Evolutionary conservation across 2,113 vertebrate genomes (phyloP), one percentile per base, ranked within the genome.

Genomic region (Cynoglossus semilaevis): DNA sequence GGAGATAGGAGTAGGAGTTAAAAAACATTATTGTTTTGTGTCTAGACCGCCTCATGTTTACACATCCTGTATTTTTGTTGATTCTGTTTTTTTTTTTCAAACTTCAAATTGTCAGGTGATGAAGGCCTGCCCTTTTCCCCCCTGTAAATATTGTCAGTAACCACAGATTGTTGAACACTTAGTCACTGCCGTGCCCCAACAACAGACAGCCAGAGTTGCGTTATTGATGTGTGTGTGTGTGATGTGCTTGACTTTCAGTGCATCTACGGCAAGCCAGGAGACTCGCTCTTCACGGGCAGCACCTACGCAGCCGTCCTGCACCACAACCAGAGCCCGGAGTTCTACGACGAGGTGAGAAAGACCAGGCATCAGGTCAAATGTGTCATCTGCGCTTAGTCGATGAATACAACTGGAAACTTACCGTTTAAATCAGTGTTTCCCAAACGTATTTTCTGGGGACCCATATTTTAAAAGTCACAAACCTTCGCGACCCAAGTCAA

Each of bases 251-350:
- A 55, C 65, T 89, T 91, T 42, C 88, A 99, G 97, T 98, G 95
- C 77, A 93, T 98, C 79, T 99, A 98, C 17, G 92, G 95, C 56
- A 99, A 98, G 68, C 94, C 95, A 0, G 94, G 94, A 19, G 92
- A 91, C 2, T 86, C 91, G 4, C 85, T 95, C 40, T 93, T 97
- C 86, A 93, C 90, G 44, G 85, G 87, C 48, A 90, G 85, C 0
- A 75, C 89, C 0, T 96, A 88, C 0, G 94, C 95, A 11, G 89
- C 94, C 0, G 94, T 99, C 50, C 88, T 96, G 3, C 97, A 99
- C 71, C 97, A 99, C 88, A 97, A 96, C 68, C 96, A 98, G 86
- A 94, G 91, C 74, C 97, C 97, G 0, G 96, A 99, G 82, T 98
- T 99, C 87, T 99, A 98, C 0, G 92, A 96, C 5, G 97, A 99